phyloP scores from a whole-genome alignment of 1,140 invertebrate species.

The Heliothis virescens region DNA sequence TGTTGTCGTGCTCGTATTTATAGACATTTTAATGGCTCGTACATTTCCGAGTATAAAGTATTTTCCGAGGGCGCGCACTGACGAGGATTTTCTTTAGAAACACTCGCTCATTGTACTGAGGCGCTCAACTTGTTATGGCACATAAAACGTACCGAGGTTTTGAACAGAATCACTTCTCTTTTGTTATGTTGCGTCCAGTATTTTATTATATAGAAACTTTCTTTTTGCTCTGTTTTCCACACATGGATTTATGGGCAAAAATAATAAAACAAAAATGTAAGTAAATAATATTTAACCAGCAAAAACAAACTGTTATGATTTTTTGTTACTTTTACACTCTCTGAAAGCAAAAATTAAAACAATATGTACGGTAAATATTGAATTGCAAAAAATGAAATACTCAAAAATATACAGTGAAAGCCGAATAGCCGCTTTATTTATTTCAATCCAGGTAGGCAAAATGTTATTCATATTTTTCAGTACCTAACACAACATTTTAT shows the following conservation, averaged over 20 bases:
- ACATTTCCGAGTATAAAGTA: conserved; percentile 24
- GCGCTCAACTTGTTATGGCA: conserved; percentile 26
- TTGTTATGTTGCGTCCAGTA: not conserved
- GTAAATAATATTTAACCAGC: no score
- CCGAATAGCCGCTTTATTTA: no score
- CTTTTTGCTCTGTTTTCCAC: not conserved
- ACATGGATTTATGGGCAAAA: not conserved
- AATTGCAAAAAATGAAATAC: no score
- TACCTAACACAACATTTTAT: no score
- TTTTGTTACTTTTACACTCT: no score
- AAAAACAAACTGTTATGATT: no score
- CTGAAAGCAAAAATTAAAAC: no score
- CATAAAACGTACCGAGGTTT: not conserved
- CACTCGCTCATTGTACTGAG: not conserved
- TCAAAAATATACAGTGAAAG: no score
- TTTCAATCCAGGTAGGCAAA: no score
- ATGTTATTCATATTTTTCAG: no score
- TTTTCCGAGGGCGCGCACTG: conserved; percentile 13
- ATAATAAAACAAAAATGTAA: no score
- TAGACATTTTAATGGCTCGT: conserved; percentile 27
- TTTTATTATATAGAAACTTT: not conserved
- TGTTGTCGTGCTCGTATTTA: conserved; percentile 1
- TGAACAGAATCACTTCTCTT: not conserved
- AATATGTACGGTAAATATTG: no score
- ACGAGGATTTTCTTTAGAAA: conserved; percentile 36